A percentile compares a stretch with the other conserved stretches of the same genome.
Evolutionary conservation across 2,888 invertebrate species (phyloP).

Genomic region (Polyommatus icarus): DNA sequence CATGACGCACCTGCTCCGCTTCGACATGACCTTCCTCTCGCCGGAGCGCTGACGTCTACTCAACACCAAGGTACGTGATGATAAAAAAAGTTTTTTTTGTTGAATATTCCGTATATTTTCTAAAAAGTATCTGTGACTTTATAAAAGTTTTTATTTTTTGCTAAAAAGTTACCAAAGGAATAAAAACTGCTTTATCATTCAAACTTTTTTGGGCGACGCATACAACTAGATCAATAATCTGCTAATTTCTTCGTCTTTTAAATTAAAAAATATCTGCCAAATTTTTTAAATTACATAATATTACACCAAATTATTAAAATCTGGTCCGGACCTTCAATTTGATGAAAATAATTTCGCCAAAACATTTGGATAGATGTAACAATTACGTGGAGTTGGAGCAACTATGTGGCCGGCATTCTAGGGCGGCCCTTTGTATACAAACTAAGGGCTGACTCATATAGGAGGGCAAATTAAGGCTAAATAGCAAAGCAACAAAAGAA

Average conservation of each 20-base stretch:
- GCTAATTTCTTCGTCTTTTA: too few species aligned
- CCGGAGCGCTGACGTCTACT: slow-evolving; percentile 81
- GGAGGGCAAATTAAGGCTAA: too few species aligned
- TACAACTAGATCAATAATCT: too few species aligned
- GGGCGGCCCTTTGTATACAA: not conserved
- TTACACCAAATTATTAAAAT: not conserved
- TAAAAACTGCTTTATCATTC: too few species aligned
- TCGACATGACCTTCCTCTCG: slow-evolving; percentile 73
- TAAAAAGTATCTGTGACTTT: too few species aligned
- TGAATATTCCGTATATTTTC: too few species aligned
- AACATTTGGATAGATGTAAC: slow-evolving; percentile 1
- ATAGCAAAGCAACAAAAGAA: too few species aligned
- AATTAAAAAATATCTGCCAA: too few species aligned
- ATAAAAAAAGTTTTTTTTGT: not conserved
- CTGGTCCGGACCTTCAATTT: not conserved
- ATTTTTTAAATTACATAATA: too few species aligned
- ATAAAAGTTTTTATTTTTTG: too few species aligned
- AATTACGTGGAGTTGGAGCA: not conserved
- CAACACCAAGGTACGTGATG: slow-evolving; percentile 63
- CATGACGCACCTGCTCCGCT: slow-evolving; percentile 70
- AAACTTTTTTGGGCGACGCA: too few species aligned
- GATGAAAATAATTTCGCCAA: not conserved
- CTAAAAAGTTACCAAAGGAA: too few species aligned
- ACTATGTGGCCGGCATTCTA: slow-evolving; percentile 5
- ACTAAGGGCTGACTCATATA: not conserved